Conservation (phyloP, 2,797 vertebrate genomes). For the Varecia variegata region DNA sequence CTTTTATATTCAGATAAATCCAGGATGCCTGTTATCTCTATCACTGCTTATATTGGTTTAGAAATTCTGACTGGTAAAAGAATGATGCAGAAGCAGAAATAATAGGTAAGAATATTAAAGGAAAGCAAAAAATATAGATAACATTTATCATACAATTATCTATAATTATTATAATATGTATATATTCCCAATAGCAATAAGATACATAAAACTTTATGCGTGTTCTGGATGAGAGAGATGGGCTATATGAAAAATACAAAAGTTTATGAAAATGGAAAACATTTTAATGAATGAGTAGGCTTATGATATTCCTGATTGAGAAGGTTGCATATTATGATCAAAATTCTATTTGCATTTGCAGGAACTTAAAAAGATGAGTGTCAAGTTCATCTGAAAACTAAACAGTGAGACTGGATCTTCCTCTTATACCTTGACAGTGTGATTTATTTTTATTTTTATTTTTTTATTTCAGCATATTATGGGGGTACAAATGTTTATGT, state of each 20-base stretch:
- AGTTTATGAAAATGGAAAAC: neutral
- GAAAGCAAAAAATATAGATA: neutral
- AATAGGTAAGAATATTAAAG: neutral
- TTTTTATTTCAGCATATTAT: too few relatives aligned
- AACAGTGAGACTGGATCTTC: neutral
- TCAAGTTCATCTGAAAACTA: conserved; percentile 21
- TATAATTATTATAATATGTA: neutral
- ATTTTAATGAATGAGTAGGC: neutral
- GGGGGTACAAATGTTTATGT: too few relatives aligned
- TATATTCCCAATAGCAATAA: neutral
- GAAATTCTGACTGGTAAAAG: neutral
- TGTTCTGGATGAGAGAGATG: neutral
- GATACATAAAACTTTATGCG: neutral
- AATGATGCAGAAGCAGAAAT: neutral
- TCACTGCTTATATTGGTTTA: neutral
- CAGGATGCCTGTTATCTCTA: neutral
- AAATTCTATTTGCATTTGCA: neutral
- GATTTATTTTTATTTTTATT: neutral
- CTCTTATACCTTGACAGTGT: neutral
- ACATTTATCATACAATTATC: neutral
- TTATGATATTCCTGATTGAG: neutral
- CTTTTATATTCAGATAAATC: neutral
- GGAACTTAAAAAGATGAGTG: neutral
- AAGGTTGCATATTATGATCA: neutral
- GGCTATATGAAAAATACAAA: neutral